Percentiles rank a stretch among this genome's conserved stretches.
phyloP scores from a whole-genome alignment of 1,140 invertebrate genomes.

The Reticulitermes speratus region DNA sequence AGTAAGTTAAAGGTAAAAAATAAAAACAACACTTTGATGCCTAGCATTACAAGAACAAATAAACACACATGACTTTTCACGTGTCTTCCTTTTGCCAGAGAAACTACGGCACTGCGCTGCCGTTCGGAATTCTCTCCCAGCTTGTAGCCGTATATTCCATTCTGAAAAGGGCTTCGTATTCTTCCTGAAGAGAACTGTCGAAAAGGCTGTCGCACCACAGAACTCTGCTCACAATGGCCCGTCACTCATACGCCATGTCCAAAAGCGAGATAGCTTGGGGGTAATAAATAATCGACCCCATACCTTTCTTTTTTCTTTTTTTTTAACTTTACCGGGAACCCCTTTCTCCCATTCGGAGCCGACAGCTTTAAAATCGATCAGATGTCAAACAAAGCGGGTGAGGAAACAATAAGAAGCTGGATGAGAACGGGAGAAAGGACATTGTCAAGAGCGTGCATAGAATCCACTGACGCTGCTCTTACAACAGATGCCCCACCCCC shows the following conservation, averaged over 20 bases:
- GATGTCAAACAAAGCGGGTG: constrained; percentile 21
- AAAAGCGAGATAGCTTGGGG: neutral
- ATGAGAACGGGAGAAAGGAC: neutral
- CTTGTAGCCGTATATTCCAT: too few species aligned
- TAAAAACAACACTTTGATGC: too few species aligned
- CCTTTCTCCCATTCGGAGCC: neutral
- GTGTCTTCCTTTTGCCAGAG: too few species aligned
- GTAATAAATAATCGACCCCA: constrained; percentile 25
- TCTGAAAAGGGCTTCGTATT: neutral
- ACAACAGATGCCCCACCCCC: neutral
- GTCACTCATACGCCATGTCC: neutral
- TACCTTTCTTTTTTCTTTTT: neutral
- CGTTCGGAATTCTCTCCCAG: too few species aligned
- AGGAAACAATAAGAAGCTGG: constrained; percentile 26
- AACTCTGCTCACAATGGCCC: neutral
- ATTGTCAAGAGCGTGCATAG: constrained; percentile 9
- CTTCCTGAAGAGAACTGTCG: neutral
- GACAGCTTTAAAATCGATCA: constrained; percentile 27
- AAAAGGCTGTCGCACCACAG: neutral
- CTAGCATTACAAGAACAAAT: too few species aligned
- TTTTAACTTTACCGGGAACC: neutral
- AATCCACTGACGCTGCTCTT: neutral
- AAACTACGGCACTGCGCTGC: too few species aligned
- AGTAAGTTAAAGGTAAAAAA: too few species aligned
- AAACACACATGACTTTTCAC: too few species aligned